These are phyloP conservation scores for Acanthurus tractus DNA, from an alignment of 2,797 vertebrate species.

Conservation along the genomic window DNA sequence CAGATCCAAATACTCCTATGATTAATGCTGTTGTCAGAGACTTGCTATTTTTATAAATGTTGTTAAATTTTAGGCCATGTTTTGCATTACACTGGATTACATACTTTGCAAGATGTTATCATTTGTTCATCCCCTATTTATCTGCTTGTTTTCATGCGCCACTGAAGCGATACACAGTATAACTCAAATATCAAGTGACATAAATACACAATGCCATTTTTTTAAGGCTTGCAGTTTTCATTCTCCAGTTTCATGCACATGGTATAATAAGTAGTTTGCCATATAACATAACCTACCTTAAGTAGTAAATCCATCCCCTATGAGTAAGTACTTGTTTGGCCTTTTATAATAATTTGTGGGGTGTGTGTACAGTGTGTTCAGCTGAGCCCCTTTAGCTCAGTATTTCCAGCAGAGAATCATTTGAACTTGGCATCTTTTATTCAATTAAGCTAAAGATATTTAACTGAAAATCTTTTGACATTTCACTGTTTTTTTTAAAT, in stretches of 20 bases:
- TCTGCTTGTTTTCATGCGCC: conserved; percentile 5
- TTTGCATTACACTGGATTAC: conserved; percentile 11
- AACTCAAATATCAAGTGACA: background rate
- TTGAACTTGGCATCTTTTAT: background rate
- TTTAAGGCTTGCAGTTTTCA: conserved; percentile 8
- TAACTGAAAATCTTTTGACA: background rate
- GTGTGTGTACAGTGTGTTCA: background rate
- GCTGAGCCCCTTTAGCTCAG: background rate
- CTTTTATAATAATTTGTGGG: background rate
- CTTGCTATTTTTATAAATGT: background rate
- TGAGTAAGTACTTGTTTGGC: background rate
- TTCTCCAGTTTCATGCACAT: background rate
- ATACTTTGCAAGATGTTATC: background rate
- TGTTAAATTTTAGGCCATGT: background rate
- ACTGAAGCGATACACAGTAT: background rate
- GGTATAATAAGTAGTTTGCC: background rate
- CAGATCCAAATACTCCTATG: background rate
- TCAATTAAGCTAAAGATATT: background rate
- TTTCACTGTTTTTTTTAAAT: background rate
- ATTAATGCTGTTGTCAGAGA: background rate
- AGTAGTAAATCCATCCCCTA: background rate
- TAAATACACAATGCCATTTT: conserved; percentile 3
- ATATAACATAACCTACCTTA: background rate
- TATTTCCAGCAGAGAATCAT: background rate
- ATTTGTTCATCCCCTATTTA: background rate